Evolutionary conservation across 1,140 invertebrate species (phyloP).

Genomic region (Drosophila athabasca): DNA sequence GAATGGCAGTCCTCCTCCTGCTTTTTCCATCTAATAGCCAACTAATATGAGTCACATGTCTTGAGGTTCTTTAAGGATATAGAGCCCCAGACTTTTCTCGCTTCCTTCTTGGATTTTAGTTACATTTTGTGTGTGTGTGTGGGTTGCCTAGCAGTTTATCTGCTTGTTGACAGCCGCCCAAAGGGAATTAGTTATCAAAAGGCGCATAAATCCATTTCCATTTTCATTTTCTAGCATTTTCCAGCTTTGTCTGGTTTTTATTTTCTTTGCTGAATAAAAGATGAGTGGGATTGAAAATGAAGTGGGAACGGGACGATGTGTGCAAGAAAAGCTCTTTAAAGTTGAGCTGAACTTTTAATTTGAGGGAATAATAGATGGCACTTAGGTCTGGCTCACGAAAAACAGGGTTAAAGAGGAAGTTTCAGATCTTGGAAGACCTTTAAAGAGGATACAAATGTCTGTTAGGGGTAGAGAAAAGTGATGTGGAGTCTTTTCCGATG

Average conservation of each 20-base stretch:
- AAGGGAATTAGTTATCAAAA: constrained; percentile 81
- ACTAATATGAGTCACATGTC: constrained; percentile 59
- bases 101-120: constrained; percentile 11
- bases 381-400: no score
- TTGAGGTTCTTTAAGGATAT: constrained; percentile 29
- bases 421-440: no score
- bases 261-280: constrained; percentile 56
- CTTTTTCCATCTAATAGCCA: constrained; percentile 52
- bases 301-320: constrained; percentile 1
- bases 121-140: constrained; percentile 7
- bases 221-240: constrained; percentile 52
- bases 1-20: constrained; percentile 32
- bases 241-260: constrained; percentile 17
- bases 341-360: neutral
- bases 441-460: no score
- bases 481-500: no score
- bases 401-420: no score
- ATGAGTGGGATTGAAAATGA: constrained; percentile 57
- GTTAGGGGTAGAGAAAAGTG: no score
- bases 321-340: constrained; percentile 19
- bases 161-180: constrained; percentile 73
- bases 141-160: constrained; percentile 74
- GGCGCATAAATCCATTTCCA: constrained; percentile 78
- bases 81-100: neutral
- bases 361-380: no score